phyloP scores from a whole-genome alignment of 2,113 vertebrate species.

The Eulemur macaco region DNA sequence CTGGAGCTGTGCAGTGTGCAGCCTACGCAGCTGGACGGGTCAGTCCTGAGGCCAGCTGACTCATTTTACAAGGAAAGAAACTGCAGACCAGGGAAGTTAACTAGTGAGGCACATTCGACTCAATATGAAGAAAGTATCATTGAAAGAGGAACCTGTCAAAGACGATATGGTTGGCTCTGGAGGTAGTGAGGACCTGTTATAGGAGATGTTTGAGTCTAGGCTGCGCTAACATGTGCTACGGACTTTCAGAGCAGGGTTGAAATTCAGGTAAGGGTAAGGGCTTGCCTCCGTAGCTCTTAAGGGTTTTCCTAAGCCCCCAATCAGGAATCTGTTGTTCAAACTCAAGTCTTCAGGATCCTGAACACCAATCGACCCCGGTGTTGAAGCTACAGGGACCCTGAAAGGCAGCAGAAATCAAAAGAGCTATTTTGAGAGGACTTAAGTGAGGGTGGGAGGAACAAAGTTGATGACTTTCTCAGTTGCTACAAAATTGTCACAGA shows the following conservation, averaged over 20 bases:
- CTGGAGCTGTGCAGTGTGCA: not conserved
- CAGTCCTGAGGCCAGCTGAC: not conserved
- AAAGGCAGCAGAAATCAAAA: not conserved
- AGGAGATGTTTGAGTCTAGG: not conserved
- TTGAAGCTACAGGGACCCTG: not conserved
- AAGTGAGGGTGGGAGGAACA: too few species aligned
- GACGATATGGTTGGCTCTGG: not conserved
- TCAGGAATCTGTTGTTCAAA: not conserved
- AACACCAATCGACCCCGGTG: accelerated
- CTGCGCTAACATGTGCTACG: not conserved
- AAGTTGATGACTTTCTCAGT: too few species aligned
- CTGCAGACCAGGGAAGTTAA: not conserved
- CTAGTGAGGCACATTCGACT: not conserved
- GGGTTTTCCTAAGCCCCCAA: accelerated
- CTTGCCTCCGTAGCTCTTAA: not conserved
- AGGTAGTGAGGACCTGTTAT: not conserved
- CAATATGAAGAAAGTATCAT: not conserved
- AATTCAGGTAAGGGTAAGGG: not conserved
- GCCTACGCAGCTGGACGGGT: not conserved
- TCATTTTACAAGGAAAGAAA: not conserved
- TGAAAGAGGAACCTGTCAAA: not conserved
- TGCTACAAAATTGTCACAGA: not conserved
- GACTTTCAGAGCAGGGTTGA: not conserved
- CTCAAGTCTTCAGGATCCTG: not conserved
- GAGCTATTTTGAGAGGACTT: not conserved